Evolutionary conservation across 2,797 vertebrate species (phyloP).

Genomic region (Pampus argenteus): DNA sequence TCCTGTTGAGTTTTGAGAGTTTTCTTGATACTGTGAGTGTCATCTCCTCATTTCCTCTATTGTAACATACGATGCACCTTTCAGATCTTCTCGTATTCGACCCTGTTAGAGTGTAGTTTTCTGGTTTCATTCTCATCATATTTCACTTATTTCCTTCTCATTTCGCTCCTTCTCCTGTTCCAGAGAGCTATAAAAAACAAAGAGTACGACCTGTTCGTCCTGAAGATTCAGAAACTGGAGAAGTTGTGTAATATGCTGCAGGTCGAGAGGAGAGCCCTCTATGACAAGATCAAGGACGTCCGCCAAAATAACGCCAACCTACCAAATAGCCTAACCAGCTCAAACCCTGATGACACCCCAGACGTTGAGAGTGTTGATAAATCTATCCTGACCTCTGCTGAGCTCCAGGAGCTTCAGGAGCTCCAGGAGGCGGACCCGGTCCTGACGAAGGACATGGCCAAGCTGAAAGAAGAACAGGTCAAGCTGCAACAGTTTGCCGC

Average conservation of each 20-base stretch:
- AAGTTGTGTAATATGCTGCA: slow-evolving; percentile 92
- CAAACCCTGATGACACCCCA: slow-evolving; percentile 15
- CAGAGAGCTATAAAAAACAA: slow-evolving; percentile 91
- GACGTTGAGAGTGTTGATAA: not conserved
- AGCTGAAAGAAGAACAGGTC: slow-evolving; percentile 74
- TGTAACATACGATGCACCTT: too few species aligned
- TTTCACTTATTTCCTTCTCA: not conserved
- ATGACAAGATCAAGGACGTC: slow-evolving; percentile 92
- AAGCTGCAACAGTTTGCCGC: slow-evolving; percentile 86
- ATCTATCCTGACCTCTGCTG: slow-evolving; percentile 15
- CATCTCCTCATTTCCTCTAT: too few species aligned
- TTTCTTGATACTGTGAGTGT: not conserved
- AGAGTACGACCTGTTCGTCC: slow-evolving; percentile 91
- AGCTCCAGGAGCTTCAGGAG: slow-evolving; percentile 40
- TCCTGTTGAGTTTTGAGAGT: not conserved
- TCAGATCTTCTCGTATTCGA: too few species aligned
- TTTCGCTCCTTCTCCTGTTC: not conserved
- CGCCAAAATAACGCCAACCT: slow-evolving; percentile 70
- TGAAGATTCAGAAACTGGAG: slow-evolving; percentile 94
- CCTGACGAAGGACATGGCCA: slow-evolving; percentile 76
- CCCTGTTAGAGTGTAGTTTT: not conserved
- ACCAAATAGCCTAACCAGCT: slow-evolving; percentile 28
- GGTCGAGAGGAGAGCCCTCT: slow-evolving; percentile 91
- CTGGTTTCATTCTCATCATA: not conserved
- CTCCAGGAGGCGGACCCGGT: slow-evolving; percentile 54